Evolutionary conservation across 2,113 vertebrate species (phyloP).

Genomic region (Periophthalmodon schlosseri): DNA sequence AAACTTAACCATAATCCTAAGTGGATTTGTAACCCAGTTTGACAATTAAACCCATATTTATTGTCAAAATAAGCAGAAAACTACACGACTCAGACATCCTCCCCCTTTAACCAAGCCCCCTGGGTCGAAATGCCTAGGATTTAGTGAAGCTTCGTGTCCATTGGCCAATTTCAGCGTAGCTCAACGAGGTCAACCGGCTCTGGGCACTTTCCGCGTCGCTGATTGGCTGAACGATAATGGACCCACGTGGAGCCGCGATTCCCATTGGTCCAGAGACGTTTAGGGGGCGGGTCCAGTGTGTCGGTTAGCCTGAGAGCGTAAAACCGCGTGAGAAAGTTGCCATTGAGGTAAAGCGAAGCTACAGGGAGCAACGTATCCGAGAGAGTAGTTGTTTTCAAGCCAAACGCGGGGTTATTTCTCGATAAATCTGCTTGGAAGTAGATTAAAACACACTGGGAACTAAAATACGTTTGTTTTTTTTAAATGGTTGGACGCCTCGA

Average conservation of each 20-base stretch:
- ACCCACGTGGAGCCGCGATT: constrained; percentile 68
- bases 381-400: constrained; percentile 61
- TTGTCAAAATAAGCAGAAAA: neutral
- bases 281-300: constrained; percentile 46
- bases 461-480: constrained; percentile 44
- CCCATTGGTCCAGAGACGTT: constrained; percentile 43
- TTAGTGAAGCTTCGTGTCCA: constrained; percentile 10
- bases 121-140: neutral
- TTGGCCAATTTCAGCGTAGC: constrained; percentile 52
- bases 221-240: constrained; percentile 46
- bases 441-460: constrained; percentile 30
- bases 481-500: neutral
- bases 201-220: constrained; percentile 2
- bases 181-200: constrained; percentile 56
- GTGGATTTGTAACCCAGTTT: neutral
- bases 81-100: neutral
- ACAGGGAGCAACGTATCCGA: constrained; percentile 26
- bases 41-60: neutral
- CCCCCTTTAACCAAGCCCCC: neutral
- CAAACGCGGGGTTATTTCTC: constrained; percentile 15
- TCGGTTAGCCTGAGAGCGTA: constrained; percentile 69
- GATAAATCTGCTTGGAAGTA: constrained; percentile 35
- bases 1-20: neutral
- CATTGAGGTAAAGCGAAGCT: constrained; percentile 63
- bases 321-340: constrained; percentile 81